Percentiles rank a stretch among this genome's conserved stretches.
These are phyloP conservation scores for Rhynchotus rufescens DNA, from an alignment of 2,797 vertebrate genomes.

Conservation along the genomic window DNA sequence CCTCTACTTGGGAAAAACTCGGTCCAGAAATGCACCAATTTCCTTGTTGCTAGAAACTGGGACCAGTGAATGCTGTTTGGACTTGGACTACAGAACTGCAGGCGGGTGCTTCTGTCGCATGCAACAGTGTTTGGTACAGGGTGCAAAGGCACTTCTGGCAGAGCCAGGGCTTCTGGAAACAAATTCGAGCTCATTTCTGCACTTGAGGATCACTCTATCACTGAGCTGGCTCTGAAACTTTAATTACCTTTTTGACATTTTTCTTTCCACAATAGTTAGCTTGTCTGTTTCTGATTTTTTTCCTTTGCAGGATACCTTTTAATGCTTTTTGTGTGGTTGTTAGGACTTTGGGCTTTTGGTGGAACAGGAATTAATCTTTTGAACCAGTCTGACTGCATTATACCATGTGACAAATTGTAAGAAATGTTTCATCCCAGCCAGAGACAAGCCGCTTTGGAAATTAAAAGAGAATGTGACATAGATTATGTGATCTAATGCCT, in stretches of 20 bases:
- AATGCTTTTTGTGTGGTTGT: neutral
- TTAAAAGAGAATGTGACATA: conserved; percentile 54
- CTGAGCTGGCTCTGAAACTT: neutral
- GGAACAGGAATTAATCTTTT: conserved; percentile 24
- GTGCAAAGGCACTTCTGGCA: neutral
- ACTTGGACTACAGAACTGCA: neutral
- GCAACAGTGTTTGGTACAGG: neutral
- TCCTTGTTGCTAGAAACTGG: neutral
- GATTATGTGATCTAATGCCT: conserved; percentile 71
- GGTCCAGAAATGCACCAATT: neutral
- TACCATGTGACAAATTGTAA: conserved; percentile 12
- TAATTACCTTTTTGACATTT: neutral
- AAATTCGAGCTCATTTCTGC: neutral
- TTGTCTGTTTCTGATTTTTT: neutral
- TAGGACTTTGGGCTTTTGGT: conserved; percentile 1
- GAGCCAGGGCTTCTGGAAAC: neutral
- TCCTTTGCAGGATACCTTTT: neutral
- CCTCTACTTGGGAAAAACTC: neutral
- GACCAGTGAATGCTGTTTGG: neutral
- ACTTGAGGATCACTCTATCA: neutral
- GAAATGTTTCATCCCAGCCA: conserved; percentile 62
- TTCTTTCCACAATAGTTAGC: neutral
- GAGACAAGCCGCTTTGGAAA: conserved; percentile 69
- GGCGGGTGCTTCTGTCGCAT: neutral
- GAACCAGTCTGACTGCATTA: neutral